phyloP scores from a whole-genome alignment of 2,797 vertebrate species.

The Pantherophis vulpinus region DNA sequence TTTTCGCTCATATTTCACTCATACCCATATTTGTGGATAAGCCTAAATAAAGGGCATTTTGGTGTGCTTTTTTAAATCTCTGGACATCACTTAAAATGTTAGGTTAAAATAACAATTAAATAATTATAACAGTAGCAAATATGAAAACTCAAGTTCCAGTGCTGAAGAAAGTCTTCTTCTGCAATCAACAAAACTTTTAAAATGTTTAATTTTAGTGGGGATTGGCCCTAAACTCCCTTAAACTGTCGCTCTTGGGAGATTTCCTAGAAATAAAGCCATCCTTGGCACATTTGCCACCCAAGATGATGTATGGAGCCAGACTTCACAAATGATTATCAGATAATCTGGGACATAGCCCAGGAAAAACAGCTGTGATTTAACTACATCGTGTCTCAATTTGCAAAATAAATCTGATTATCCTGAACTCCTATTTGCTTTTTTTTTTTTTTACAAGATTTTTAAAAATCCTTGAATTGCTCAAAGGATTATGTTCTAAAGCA shows the following conservation, averaged over 20 bases:
- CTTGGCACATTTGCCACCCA: not conserved
- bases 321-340: not conserved
- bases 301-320: not conserved
- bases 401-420: not conserved
- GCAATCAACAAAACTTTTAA: not conserved
- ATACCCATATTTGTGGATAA: not conserved
- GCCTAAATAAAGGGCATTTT: not conserved
- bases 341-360: not conserved
- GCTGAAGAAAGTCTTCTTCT: not conserved
- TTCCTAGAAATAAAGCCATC: not conserved
- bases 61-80: not conserved
- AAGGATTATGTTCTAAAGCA: not conserved
- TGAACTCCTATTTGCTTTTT: not conserved
- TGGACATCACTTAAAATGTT: not conserved
- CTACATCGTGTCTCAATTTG: not conserved
- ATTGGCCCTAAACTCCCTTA: not conserved
- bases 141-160: not conserved
- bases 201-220: not conserved
- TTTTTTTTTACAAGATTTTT: not conserved
- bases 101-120: not conserved
- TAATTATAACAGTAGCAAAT: not conserved
- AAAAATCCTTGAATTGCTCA: not conserved
- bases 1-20: not conserved
- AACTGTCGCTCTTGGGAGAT: not conserved
- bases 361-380: constrained; percentile 8